Base-by-base conservation (phyloP, 2,888 invertebrate genomes). In the Dioctria rufipes region DNA sequence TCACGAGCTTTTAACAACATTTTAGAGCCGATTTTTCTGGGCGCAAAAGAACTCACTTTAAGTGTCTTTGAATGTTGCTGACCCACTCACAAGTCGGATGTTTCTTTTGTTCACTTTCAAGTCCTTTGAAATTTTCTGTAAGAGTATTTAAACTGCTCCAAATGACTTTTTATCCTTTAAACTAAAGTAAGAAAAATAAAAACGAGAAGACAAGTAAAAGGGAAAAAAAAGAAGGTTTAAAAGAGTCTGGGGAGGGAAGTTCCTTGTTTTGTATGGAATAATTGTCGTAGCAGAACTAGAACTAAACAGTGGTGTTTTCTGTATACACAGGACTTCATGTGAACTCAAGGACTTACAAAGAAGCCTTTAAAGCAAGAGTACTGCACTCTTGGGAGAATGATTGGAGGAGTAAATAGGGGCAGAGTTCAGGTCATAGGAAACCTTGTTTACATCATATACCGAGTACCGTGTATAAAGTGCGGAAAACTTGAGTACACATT, bases 131-230 rank as follows among this genome's bases (percentile, higher is more conserved):
- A 69, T 69, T 69, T 69, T 9, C 39, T 51, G 51, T 69, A 25
- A 65, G 65, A 69, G 69, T 69, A 69, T 51, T 69, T 69, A 69
- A 69, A 69, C 69, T 42, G 43, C 51, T 69, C 51, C 69, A 69
- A 51, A 51, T 69, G 69, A 69, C 49, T 25, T 43, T 51, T 69
- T 69, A 51, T 69, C 51, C 69, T 51, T 51, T 69, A 39, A 49
- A 69, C 9, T 37, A 69, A 51, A 69, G 37, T 69, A 11, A 54
- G 54, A 11, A 54, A 11, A 54, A 25, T 25, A 25, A 25, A 25
- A 25, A 25, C 25, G 25, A 25, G 25, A 25, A 25, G 25, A 25
- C 25, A 25, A 25, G 25, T 25, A 25, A 25, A 25, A 25, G 25
- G 25, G 0, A 25, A 25, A 25, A 25, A 25, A 25, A 25, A 54